A percentile compares a stretch with the other conserved stretches of the same genome.
phyloP scores from a whole-genome alignment of 2,797 vertebrate genomes.

The Sebastes itinus region DNA sequence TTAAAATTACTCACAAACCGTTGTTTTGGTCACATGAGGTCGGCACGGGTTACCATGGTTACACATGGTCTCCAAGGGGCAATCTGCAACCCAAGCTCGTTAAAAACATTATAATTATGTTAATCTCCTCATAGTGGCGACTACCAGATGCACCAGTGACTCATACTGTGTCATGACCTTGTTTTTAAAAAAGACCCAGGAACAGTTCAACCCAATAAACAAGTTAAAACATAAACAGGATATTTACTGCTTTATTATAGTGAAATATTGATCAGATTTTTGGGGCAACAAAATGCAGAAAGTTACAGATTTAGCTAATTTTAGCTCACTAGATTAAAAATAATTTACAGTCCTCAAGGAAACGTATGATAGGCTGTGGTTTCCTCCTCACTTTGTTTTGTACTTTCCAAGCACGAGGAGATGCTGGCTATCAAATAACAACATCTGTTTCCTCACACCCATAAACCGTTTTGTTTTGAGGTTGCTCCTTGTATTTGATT shows the following conservation, averaged over 20 bases:
- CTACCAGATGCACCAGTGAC: constrained; percentile 34
- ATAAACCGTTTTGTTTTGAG: neutral
- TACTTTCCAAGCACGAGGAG: neutral
- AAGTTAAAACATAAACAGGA: neutral
- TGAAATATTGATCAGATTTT: neutral
- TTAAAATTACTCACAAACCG: no score
- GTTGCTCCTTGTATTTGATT: neutral
- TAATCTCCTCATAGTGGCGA: constrained; percentile 44
- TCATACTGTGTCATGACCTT: constrained; percentile 46
- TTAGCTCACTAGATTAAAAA: neutral
- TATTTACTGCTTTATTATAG: neutral
- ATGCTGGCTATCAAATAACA: neutral
- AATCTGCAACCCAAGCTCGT: neutral
- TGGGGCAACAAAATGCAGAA: neutral
- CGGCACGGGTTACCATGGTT: no score
- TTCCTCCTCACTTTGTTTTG: neutral
- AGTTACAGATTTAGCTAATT: neutral
- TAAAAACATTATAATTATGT: constrained; percentile 53
- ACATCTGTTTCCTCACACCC: neutral
- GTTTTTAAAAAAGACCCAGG: neutral
- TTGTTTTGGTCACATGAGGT: no score
- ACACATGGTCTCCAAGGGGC: no score
- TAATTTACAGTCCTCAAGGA: neutral
- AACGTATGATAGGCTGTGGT: neutral
- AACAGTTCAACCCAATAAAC: neutral